Evolutionary conservation across 2,888 invertebrate species (phyloP).

Genomic region (Melieria omissa): DNA sequence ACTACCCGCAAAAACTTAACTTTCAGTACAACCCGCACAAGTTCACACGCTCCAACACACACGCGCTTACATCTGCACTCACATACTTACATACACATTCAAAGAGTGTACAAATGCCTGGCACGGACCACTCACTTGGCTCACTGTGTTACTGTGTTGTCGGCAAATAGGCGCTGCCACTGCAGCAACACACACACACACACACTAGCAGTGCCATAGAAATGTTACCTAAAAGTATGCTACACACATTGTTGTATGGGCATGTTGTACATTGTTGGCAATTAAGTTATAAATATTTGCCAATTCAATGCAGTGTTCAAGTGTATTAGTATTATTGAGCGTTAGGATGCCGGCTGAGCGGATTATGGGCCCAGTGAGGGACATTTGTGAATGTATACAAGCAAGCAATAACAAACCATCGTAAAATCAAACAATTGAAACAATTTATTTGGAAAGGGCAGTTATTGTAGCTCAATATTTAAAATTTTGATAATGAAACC

Average conservation of each 20-base stretch:
- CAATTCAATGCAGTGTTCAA: conserved; percentile 28
- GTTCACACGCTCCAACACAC: not conserved
- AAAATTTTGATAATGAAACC: too few relatives aligned
- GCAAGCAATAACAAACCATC: too few relatives aligned
- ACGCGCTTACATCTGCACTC: not conserved
- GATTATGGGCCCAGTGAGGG: too few relatives aligned
- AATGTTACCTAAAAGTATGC: conserved; percentile 19
- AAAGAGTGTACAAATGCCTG: too few relatives aligned
- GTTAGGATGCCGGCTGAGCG: too few relatives aligned
- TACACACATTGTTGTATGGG: not conserved
- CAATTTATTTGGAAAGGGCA: too few relatives aligned
- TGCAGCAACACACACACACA: not conserved
- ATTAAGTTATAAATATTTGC: conserved; percentile 36
- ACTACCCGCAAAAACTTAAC: not conserved
- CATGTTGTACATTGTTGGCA: conserved; percentile 24
- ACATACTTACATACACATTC: not conserved
- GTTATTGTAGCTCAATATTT: too few relatives aligned
- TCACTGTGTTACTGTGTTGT: too few relatives aligned
- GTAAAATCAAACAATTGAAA: too few relatives aligned
- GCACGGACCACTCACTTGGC: too few relatives aligned
- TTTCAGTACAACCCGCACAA: not conserved
- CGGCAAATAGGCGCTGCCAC: not conserved
- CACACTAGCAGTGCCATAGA: not conserved
- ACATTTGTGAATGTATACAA: too few relatives aligned
- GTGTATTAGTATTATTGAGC: conserved; percentile 10